Evolutionary conservation across 1,140 invertebrate genomes (phyloP).

Genomic region (Pantala flavescens): DNA sequence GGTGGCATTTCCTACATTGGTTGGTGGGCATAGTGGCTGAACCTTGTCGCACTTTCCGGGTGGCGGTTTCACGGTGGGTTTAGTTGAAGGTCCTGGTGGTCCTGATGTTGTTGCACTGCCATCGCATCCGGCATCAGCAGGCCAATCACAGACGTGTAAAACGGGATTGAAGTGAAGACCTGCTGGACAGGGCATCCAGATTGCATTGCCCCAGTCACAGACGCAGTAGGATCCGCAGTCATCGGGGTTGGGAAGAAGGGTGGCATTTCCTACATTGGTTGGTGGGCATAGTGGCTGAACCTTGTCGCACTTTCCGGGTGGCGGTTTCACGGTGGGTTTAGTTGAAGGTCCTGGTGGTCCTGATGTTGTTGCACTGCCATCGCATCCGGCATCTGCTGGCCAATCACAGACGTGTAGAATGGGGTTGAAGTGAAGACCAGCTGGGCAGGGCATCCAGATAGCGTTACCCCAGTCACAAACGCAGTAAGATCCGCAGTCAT

Average conservation of each 20-base stretch:
- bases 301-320: no score
- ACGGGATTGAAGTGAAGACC: conserved; percentile 33
- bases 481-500: conserved; percentile 30
- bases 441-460: conserved; percentile 22
- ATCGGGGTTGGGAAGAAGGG: conserved; percentile 24
- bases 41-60: not conserved
- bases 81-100: not conserved
- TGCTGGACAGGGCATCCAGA: no score
- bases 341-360: no score
- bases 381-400: conserved; percentile 18
- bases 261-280: not conserved
- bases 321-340: no score
- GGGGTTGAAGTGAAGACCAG: conserved; percentile 24
- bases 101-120: no score
- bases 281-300: not conserved
- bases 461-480: conserved; percentile 27
- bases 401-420: conserved; percentile 26
- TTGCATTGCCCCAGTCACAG: no score
- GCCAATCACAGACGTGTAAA: conserved; percentile 29
- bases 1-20: not conserved
- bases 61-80: not conserved
- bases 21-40: not conserved
- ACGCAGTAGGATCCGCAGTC: conserved; percentile 28
- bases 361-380: no score
- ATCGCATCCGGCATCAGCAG: conserved; percentile 22